A percentile compares a stretch with the other conserved stretches of the same genome.
Evolutionary conservation across 2,797 vertebrate genomes (phyloP).

Genomic region (Dallia pectoralis): DNA sequence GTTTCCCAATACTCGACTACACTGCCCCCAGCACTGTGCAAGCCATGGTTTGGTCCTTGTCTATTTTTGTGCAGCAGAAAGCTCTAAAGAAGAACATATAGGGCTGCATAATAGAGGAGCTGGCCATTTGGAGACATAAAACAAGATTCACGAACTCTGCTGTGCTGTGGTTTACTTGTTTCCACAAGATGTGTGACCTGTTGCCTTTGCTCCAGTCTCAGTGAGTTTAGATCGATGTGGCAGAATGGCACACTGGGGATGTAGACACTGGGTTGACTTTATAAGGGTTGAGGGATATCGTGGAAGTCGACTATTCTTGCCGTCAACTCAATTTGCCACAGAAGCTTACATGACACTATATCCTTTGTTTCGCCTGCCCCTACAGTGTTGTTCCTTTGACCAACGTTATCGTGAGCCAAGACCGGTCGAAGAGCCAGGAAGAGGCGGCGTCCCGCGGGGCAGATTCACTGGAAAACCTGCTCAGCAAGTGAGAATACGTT

Average conservation of each 20-base stretch:
- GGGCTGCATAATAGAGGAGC: too few species aligned
- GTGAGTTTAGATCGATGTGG: background rate
- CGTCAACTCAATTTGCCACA: background rate
- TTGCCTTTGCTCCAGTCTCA: background rate
- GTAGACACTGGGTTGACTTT: background rate
- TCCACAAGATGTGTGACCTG: too few species aligned
- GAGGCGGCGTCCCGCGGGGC: constrained; percentile 78
- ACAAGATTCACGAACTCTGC: too few species aligned
- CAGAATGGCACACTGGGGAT: background rate
- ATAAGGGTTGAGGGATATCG: background rate
- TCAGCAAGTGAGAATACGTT: constrained; percentile 82
- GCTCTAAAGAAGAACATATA: too few species aligned
- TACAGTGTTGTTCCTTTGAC: constrained; percentile 94
- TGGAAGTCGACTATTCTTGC: background rate
- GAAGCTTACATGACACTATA: background rate
- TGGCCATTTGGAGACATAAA: too few species aligned
- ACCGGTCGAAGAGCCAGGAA: constrained; percentile 86
- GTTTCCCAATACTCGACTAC: too few species aligned
- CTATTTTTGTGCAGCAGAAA: too few species aligned
- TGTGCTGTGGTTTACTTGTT: too few species aligned
- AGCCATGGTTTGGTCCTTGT: too few species aligned
- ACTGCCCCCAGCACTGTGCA: too few species aligned
- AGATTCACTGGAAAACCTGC: constrained; percentile 90
- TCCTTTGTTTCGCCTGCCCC: constrained; percentile 10
- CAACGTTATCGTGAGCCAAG: constrained; percentile 95